Base-by-base conservation (phyloP, 2,113 vertebrate species). In the Hylia prasina region DNA sequence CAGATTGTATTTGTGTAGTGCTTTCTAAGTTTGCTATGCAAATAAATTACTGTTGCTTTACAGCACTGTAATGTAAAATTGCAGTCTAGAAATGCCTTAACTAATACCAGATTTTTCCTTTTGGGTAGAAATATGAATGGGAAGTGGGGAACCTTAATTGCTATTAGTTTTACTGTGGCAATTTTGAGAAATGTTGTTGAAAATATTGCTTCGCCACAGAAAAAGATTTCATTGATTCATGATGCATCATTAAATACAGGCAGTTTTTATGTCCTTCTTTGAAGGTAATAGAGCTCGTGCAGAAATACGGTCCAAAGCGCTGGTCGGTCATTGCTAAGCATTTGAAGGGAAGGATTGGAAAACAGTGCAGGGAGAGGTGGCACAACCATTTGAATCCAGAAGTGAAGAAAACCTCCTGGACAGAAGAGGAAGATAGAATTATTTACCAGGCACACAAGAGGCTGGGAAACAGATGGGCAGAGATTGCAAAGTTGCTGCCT, bases 331-430 rank as follows among this genome's bases (percentile, higher is more conserved):
- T 99, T 93, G 99, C 99, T 95, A 99, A 99, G 97, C 99, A 99
- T 97, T 98, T 99, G 97, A 99, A 99, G 95, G 99, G 99, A 54
- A 99, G 99, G 76, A 99, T 99, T 79, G 99, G 99, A 94, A 99
- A 99, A 96, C 99, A 99, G 98, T 99, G 99, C 98, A 98, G 99
- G 61, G 99, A 99, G 97, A 99, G 99, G 96, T 99, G 99, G 99
- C 99, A 99, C 98, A 99, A 99, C 97, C 99, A 99, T 97, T 98
- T 99, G 97, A 99, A 99, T 98, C 99, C 99, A 69, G 99, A 99
- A 98, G 99, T 99, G 97, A 99, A 99, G 98, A 99, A 99, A 98
- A 99, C 99, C 69, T 99, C 99, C 79, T 99, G 99, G 99, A 99
- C 99, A 21, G 99, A 99, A 98, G 99, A 99, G 97, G 99, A 99